Base-by-base conservation (phyloP, 2,797 vertebrate genomes). In the Megaceryle alcyon region DNA sequence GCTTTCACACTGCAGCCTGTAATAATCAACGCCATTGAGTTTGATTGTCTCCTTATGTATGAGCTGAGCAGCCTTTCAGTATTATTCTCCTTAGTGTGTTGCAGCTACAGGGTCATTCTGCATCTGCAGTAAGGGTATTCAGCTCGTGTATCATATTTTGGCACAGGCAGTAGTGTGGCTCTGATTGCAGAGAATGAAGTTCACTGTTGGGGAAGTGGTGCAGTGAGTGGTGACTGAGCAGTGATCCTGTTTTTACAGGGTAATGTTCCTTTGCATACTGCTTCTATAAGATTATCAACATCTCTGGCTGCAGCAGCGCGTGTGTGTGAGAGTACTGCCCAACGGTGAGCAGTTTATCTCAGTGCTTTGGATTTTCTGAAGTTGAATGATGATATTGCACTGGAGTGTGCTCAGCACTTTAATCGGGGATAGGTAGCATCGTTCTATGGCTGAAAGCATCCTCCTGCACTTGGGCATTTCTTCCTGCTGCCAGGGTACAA, bases 11-110 rank as follows among this genome's bases (percentile, higher is more conserved):
- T 28, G 20, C 46, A 41, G 75, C 4, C 16, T 29, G 20, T 12
- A 16, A 25, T 13, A 16, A 23, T 59, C 0, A 0, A 0, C 33
- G 43, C 41, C 0, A 0, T 5, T 66, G 51, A 39, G 21, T 66
- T 48, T 73, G 23, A 6, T 49, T 57, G 37, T 22, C 19, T 22
- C n/a, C 33, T 37, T 29, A 4, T 2, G 6, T 1, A 20, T 43
- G 76, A 46, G 19, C 43, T 43, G 53, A 41, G 25, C 60, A 57
- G 44, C 69, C 53, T 51, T 72, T 23, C 28, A 41, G 1, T 3
- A 1, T 37, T 13, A 3, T 4, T 28, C 22, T 57, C 49, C n/a
- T 72, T 11, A 23, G 11, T 10, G 10, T 0, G 1, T 8, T 60
- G 78, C 59, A 81, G 61, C 2, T 14, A 3, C 12, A 7, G 37